These are phyloP conservation scores for Scomber scombrus DNA, from an alignment of 2,113 vertebrate species.

Conservation along the genomic window DNA sequence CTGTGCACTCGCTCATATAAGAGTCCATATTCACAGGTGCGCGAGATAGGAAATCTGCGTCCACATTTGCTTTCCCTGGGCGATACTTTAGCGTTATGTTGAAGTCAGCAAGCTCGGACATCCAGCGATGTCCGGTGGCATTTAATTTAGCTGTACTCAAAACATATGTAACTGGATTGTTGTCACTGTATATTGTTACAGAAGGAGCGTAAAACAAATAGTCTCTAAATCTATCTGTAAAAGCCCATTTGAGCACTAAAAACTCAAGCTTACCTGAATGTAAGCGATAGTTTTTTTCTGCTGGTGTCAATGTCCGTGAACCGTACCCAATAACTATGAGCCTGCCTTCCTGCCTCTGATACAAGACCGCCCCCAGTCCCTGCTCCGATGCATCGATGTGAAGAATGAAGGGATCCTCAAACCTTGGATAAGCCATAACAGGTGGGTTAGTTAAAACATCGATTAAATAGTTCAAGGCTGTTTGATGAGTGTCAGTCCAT, in stretches of 20 bases:
- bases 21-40: conserved; percentile 1
- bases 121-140: neutral
- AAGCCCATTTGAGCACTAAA: conserved; percentile 4
- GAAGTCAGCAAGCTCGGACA: conserved; percentile 13
- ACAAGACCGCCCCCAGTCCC: neutral
- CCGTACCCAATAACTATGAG: conserved; percentile 1
- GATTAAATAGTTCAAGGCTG: neutral
- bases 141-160: conserved; percentile 16
- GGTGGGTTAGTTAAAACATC: conserved; percentile 22
- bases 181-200: conserved; percentile 23
- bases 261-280: conserved; percentile 2
- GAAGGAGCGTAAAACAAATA: conserved; percentile 28
- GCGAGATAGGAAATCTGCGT: neutral
- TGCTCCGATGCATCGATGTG: neutral
- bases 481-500: neutral
- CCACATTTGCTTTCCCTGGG: neutral
- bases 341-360: conserved; percentile 8
- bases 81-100: conserved; percentile 14
- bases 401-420: neutral
- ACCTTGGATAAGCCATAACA: neutral
- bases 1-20: conserved; percentile 7
- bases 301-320: conserved; percentile 2
- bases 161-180: conserved; percentile 22
- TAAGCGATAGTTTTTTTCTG: neutral
- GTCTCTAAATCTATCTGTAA: conserved; percentile 14